Conservation (phyloP, 2,888 invertebrate species). For the Napeogenes sylphis region DNA sequence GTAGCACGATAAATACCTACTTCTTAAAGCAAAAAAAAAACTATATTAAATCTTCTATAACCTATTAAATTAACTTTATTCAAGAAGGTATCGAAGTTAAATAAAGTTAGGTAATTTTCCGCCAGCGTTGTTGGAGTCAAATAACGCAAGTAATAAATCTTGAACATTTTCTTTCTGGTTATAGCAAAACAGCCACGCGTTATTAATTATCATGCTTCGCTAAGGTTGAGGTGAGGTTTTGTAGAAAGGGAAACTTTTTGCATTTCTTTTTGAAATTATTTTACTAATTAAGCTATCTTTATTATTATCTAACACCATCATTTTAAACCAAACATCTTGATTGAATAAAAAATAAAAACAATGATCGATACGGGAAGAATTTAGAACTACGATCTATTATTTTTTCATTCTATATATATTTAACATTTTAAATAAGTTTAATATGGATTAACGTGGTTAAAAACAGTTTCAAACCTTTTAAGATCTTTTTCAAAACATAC, state of each 20-base stretch:
- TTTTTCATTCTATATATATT: no score
- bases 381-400: no score
- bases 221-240: constrained; percentile 1
- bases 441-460: no score
- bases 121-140: background rate
- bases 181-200: constrained; percentile 11
- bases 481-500: no score
- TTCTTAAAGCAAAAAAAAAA: background rate
- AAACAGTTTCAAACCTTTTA: no score
- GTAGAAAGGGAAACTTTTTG: background rate
- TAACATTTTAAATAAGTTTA: no score
- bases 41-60: background rate
- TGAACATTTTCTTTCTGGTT: constrained; percentile 15
- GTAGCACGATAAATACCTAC: background rate
- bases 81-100: constrained; percentile 27
- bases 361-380: no score
- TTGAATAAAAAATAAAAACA: no score
- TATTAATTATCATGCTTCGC: constrained; percentile 10
- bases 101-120: constrained; percentile 31
- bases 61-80: constrained; percentile 10
- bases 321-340: no score
- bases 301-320: no score
- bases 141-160: constrained; percentile 16
- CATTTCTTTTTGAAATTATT: background rate
- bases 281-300: background rate